Conservation (phyloP, 2,113 vertebrate genomes). For the Epinephelus moara region DNA sequence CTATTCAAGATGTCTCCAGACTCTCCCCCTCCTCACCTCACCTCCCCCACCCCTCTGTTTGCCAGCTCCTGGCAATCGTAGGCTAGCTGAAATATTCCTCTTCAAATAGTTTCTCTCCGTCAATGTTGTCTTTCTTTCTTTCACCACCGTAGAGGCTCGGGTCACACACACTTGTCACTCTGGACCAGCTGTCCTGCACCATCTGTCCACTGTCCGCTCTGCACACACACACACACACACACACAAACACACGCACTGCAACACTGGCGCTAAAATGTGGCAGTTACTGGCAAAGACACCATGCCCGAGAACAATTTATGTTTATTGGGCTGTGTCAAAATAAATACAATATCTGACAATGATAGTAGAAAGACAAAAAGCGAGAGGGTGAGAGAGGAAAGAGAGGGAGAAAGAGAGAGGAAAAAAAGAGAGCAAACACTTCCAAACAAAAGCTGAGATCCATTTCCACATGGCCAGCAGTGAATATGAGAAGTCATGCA, state of each 20-base stretch:
- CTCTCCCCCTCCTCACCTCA: background rate
- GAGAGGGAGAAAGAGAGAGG: background rate
- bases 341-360: conserved; percentile 68
- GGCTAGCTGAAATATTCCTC: conserved; percentile 79
- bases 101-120: conserved; percentile 83
- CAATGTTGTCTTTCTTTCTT: conserved; percentile 85
- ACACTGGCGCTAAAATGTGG: conserved; percentile 49
- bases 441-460: conserved; percentile 54
- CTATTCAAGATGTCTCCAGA: conserved; percentile 78
- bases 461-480: conserved; percentile 53
- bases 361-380: conserved; percentile 47
- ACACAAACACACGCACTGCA: conserved; percentile 27
- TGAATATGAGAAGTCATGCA: conserved; percentile 61
- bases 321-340: conserved; percentile 75
- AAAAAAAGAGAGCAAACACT: conserved; percentile 43
- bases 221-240: conserved; percentile 39
- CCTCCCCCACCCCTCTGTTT: conserved; percentile 57
- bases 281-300: conserved; percentile 62
- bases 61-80: conserved; percentile 76
- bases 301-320: conserved; percentile 60
- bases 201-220: conserved; percentile 80
- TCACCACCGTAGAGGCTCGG: conserved; percentile 77
- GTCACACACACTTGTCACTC: conserved; percentile 84
- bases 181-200: conserved; percentile 82
- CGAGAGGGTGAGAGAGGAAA: conserved; percentile 6